Evolutionary conservation across 2,113 vertebrate species (phyloP), one percentile per base, ranked within the genome.

Genomic region (Paradisaea rubra): DNA sequence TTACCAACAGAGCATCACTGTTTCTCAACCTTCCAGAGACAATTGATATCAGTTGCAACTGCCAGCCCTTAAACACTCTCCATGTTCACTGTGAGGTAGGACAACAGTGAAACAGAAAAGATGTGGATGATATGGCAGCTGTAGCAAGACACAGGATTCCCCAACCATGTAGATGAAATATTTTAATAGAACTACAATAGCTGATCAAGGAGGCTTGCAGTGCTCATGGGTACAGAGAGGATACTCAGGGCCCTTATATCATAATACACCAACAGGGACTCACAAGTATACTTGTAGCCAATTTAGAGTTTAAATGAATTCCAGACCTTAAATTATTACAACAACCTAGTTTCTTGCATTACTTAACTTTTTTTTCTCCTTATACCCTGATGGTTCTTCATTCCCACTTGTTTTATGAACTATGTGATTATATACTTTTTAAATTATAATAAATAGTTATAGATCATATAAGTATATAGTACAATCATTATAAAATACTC

Each of bases 241-340:
- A 70, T 66, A 61, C 83, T 89, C 71, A 65, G 61, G 68, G 78
- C 88, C 88, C 70, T 95, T 90, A 73, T 89, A 47, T 82, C 79
- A 94, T 70, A 89, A 88, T 81, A 86, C 23, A 82, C 59, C 94
- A 96, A 92, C 80, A 69, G 93, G 81, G 59, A 94, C 86, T 60
- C 90, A 78, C 1, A 37, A 91, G 94, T 68, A 82, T 50, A 66
- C 39, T 95, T 95, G 56, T 7, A 94, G 79, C 53, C 16, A 96
- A 93, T 89, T 95, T 93, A 93, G 52, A 93, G 56, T 86, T 95
- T 91, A 95, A 97, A 74, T 97, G 71, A 97, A 96, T 96, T 95
- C 45, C 35, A 82, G 68, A 87, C 56, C 28, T 92, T 94, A 91
- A 89, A 96, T 95, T 96, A 92, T n/a, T 60, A 73, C 37, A 86